Percentiles rank a stretch among this genome's conserved stretches.
Evolutionary conservation across 2,797 vertebrate genomes (phyloP).

Genomic region (Thamnophis elegans): DNA sequence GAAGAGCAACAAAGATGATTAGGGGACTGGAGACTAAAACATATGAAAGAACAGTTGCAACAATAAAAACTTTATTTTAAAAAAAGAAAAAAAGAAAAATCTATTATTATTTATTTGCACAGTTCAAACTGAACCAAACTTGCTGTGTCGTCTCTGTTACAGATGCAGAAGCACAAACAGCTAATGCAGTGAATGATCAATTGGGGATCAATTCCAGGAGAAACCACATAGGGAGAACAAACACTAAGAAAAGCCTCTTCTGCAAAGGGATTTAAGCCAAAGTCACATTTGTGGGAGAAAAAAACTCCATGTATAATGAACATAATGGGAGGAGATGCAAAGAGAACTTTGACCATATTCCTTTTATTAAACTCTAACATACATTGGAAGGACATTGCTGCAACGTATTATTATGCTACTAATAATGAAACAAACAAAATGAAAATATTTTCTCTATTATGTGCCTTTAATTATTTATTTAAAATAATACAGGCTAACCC

Average conservation of each 20-base stretch:
- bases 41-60: too few species aligned
- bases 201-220: constrained; percentile 49
- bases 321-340: constrained; percentile 23
- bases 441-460: not conserved
- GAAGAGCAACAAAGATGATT: too few species aligned
- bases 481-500: not conserved
- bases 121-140: constrained; percentile 10
- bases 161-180: constrained; percentile 49
- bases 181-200: constrained; percentile 60
- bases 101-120: not conserved
- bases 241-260: constrained; percentile 54
- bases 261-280: constrained; percentile 53
- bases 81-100: too few species aligned
- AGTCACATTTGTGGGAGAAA: constrained; percentile 55
- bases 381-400: constrained; percentile 41
- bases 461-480: not conserved
- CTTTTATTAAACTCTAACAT: constrained; percentile 41
- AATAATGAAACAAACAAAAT: not conserved
- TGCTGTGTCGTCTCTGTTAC: constrained; percentile 56
- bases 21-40: too few species aligned
- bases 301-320: constrained; percentile 37
- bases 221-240: constrained; percentile 57
- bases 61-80: too few species aligned
- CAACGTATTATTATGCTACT: constrained; percentile 23
- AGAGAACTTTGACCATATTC: not conserved